phyloP scores from a whole-genome alignment of 2,797 vertebrate species.

The Typhlichthys subterraneus region DNA sequence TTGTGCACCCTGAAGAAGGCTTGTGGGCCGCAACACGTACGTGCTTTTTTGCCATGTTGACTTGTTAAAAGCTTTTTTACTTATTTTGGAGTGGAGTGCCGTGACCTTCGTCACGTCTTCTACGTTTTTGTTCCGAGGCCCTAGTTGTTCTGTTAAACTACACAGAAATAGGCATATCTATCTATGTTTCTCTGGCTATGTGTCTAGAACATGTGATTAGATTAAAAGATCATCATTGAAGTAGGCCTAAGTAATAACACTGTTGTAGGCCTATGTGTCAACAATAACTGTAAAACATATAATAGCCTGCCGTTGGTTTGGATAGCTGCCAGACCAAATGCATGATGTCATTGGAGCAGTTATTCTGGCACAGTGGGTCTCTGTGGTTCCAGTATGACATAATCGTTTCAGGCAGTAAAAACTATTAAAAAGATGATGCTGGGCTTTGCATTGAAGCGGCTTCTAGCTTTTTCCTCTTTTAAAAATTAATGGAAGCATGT shows the following conservation, averaged over 20 bases:
- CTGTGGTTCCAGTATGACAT: conserved; percentile 60
- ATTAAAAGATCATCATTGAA: not conserved
- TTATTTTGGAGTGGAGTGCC: too few species aligned
- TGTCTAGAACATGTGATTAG: too few species aligned
- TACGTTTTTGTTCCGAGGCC: too few species aligned
- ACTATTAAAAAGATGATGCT: conserved; percentile 14
- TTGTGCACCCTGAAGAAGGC: too few species aligned
- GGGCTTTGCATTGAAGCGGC: conserved; percentile 12
- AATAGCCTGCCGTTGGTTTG: conserved; percentile 32
- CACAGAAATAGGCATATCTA: not conserved
- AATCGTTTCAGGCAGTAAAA: conserved; percentile 40
- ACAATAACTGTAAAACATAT: conserved; percentile 28
- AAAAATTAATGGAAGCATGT: not conserved
- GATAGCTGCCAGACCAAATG: conserved; percentile 55
- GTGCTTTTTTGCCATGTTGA: too few species aligned
- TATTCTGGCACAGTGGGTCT: conserved; percentile 37
- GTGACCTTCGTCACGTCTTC: too few species aligned
- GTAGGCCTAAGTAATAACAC: not conserved
- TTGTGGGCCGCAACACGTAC: too few species aligned
- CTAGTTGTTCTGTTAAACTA: too few species aligned
- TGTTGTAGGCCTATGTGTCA: not conserved
- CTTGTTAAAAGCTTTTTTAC: too few species aligned
- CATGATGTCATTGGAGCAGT: conserved; percentile 62
- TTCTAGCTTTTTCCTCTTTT: conserved; percentile 1
- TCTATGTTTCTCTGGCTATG: not conserved